Percentiles rank a stretch among this genome's conserved stretches.
These are phyloP conservation scores for Drosophila mercatorum DNA, from an alignment of 2,888 invertebrate genomes.

Conservation along the genomic window DNA sequence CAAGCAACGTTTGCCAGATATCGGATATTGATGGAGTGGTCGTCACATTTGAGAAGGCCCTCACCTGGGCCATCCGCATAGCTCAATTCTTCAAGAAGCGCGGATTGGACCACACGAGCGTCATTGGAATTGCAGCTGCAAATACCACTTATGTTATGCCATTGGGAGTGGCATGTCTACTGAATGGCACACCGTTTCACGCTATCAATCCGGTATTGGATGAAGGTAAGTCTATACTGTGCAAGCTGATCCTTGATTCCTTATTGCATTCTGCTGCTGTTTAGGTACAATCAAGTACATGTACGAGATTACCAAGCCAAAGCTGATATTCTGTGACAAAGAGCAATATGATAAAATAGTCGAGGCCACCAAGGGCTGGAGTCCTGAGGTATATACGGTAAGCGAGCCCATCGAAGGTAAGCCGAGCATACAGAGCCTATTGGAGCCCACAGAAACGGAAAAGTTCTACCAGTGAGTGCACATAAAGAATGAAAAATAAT, in stretches of 20 bases:
- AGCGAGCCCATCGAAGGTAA: constrained; percentile 53
- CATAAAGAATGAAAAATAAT: not conserved
- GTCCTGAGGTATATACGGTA: constrained; percentile 52
- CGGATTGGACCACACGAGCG: constrained; percentile 56
- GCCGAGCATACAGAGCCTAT: constrained; percentile 47
- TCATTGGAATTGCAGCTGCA: constrained; percentile 67
- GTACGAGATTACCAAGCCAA: constrained; percentile 54
- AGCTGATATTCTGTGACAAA: constrained; percentile 62
- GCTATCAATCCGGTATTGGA: constrained; percentile 2
- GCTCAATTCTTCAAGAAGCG: constrained; percentile 59
- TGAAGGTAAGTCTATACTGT: not conserved
- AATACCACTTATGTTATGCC: constrained; percentile 8
- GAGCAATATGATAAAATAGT: constrained; percentile 49
- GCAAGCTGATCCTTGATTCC: not conserved
- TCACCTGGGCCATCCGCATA: constrained; percentile 58
- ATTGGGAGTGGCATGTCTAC: constrained; percentile 3
- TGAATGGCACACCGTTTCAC: constrained; percentile 10
- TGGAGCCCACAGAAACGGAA: constrained; percentile 48
- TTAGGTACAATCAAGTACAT: constrained; percentile 50
- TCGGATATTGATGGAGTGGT: constrained; percentile 53
- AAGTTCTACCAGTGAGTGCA: constrained; percentile 52
- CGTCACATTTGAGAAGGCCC: constrained; percentile 57
- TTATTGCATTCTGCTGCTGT: not conserved
- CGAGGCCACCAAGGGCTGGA: constrained; percentile 47
- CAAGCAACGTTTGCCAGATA: constrained; percentile 42